These are phyloP conservation scores for Thinocorus orbignyianus DNA, from an alignment of 2,113 vertebrate species.

Conservation along the genomic window DNA sequence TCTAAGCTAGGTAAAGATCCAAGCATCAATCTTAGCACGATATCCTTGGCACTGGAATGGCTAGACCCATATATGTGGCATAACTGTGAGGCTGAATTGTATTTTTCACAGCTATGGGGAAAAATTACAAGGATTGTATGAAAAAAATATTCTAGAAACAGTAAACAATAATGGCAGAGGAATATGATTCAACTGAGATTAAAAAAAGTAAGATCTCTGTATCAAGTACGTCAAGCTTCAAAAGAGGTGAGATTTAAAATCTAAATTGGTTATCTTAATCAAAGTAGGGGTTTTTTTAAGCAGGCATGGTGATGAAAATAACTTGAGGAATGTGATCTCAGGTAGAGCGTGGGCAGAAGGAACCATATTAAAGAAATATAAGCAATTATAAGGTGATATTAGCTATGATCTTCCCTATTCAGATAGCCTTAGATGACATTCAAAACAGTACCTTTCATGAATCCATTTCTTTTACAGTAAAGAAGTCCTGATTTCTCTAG, in stretches of 20 bases:
- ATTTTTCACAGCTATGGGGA: neutral
- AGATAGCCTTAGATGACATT: neutral
- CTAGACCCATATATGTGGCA: neutral
- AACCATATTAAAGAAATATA: neutral
- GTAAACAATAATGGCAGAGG: neutral
- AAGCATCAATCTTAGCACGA: fast-evolving
- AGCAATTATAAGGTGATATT: neutral
- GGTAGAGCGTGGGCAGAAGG: neutral
- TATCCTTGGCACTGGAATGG: neutral
- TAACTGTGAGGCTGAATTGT: neutral
- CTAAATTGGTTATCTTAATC: neutral
- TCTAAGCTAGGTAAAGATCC: neutral
- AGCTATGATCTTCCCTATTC: neutral
- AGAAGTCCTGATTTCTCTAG: neutral
- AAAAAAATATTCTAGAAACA: neutral
- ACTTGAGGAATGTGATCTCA: neutral
- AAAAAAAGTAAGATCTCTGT: neutral
- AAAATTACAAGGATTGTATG: neutral
- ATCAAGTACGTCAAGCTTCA: neutral
- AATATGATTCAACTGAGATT: neutral
- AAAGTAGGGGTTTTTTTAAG: neutral
- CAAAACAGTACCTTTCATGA: neutral
- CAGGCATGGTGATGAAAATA: neutral
- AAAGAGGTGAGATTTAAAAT: neutral
- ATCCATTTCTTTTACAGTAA: neutral